Base-by-base conservation (phyloP, 2,113 vertebrate genomes). In the Balaeniceps rex region DNA sequence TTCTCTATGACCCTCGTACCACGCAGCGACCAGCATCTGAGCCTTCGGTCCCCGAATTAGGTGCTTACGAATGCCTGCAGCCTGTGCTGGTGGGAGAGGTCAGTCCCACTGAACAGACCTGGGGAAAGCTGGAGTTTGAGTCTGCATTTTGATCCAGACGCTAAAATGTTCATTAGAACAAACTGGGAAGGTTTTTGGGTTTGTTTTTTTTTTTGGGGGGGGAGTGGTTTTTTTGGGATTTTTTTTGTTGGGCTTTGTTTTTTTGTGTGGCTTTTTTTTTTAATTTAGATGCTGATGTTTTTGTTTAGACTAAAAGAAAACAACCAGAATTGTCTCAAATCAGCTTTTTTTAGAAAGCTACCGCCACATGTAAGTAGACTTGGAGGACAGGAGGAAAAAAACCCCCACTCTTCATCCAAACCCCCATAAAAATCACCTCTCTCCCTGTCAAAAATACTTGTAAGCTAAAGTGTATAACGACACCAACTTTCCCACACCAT, bases 11-110 rank as follows among this genome's bases (percentile, higher is more conserved):
- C 76, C 14, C 70, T 33, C 2, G 1, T 9, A 23, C 28, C 63
- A 6, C 0, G 26, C 44, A 55, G 28, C 26, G 51, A 28, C 8
- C 38, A 2, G 71, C 49, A 65, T 5, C 33, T 0, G 0, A 57
- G 31, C 36, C 29, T 23, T 42, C 1, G 0, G 7, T 12, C 28
- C 52, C 42, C 54, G 24, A 0, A 78, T 12, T 0, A 36, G 26
- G 46, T 12, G 31, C 7, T 66, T 2, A 0, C 2, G 0, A 33
- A 6, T 1, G 19, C 18, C 60, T 47, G 68, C 11, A 71, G 33
- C 46, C 51, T 6, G 0, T 12, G 14, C 15, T 13, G 58, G 18
- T 58, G 65, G 44, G 36, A 78, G 34, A 66, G 40, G 16, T 8
- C 36, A 58, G 7, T 47, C 33, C 61, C 61, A 17, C 23, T 0